phyloP scores from a whole-genome alignment of 2,888 invertebrate species.

The Thyatira batis region DNA sequence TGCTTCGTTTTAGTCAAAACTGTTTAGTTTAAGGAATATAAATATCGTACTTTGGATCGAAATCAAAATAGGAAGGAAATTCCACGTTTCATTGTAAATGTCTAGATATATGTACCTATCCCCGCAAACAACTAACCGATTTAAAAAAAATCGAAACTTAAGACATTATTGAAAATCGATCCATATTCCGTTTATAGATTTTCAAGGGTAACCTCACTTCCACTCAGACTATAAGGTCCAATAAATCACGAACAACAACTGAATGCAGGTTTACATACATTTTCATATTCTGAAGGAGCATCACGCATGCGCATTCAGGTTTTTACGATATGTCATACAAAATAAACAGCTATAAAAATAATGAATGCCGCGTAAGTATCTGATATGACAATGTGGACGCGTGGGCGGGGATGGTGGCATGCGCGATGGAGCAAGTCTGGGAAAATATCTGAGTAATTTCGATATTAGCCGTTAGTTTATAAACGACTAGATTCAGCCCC shows the following conservation, averaged over 20 bases:
- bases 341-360: constrained; percentile 58
- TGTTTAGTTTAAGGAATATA: too few relatives aligned
- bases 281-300: constrained; percentile 26
- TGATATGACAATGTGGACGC: constrained; percentile 38
- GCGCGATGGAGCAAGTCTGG: constrained; percentile 16
- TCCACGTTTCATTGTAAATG: too few relatives aligned
- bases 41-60: too few relatives aligned
- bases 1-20: too few relatives aligned
- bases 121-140: too few relatives aligned
- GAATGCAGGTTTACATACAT: constrained; percentile 16
- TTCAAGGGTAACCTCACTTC: not conserved
- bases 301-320: constrained; percentile 11
- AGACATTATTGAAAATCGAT: not conserved
- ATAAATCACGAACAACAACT: not conserved
- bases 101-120: too few relatives aligned
- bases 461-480: too few relatives aligned
- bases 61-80: too few relatives aligned
- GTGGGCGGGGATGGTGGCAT: constrained; percentile 48
- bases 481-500: too few relatives aligned
- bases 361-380: constrained; percentile 44
- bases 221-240: not conserved
- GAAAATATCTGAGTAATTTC: constrained; percentile 3
- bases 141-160: too few relatives aligned
- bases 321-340: constrained; percentile 40
- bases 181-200: not conserved